Percentiles rank a stretch among this genome's conserved stretches.
Conservation (phyloP, 2,888 invertebrate species). For the Diaprepes abbreviatus region DNA sequence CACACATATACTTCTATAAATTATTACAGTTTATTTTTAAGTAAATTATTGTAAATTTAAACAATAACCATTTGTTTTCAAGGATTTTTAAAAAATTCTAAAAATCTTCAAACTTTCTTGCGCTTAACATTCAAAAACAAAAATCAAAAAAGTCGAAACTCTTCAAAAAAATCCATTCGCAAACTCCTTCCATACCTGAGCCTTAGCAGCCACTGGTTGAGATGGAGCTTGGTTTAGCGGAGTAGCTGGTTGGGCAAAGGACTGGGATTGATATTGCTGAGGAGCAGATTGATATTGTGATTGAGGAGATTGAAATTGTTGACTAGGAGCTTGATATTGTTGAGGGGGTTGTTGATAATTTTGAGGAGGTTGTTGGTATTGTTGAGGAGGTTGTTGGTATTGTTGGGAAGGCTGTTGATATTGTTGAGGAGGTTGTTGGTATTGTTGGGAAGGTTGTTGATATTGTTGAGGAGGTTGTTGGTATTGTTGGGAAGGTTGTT, state of each 20-base stretch:
- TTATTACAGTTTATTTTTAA: too few species aligned
- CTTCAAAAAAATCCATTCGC: conserved; percentile 31
- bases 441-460: conserved; percentile 48
- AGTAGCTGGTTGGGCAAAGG: conserved; percentile 48
- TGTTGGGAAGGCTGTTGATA: conserved; percentile 51
- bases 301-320: conserved; percentile 33
- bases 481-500: conserved; percentile 50
- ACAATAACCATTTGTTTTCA: too few species aligned
- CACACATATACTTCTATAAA: too few species aligned
- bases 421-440: conserved; percentile 12
- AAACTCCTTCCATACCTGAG: conserved; percentile 50
- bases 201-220: conserved; percentile 50
- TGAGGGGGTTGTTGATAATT: conserved; percentile 44
- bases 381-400: conserved; percentile 21
- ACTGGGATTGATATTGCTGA: conserved; percentile 46
- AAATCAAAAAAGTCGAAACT: conserved; percentile 25
- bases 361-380: conserved; percentile 35
- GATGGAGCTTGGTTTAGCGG: conserved; percentile 30
- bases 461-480: conserved; percentile 32
- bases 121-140: conserved; percentile 4
- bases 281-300: conserved; percentile 8
- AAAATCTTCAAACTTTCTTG: conserved; percentile 18
- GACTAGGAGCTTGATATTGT: conserved; percentile 50
- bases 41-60: too few species aligned
- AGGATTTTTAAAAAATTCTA: too few species aligned